These are phyloP conservation scores for Siniperca chuatsi DNA, from an alignment of 2,113 vertebrate genomes.

Conservation along the genomic window DNA sequence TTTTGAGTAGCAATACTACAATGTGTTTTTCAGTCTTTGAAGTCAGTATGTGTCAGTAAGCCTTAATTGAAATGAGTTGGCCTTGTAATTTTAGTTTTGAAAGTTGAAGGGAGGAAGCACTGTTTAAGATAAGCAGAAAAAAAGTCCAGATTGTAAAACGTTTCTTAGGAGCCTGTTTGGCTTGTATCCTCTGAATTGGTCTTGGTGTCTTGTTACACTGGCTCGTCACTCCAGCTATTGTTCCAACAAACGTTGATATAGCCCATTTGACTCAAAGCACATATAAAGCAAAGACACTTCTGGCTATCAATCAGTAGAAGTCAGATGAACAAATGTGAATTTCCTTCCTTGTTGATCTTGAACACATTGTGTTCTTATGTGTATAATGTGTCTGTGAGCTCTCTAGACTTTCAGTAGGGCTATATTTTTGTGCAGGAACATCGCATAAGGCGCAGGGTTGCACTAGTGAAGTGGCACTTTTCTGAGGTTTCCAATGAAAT, in stretches of 20 bases:
- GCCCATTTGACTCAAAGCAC: neutral
- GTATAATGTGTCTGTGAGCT: neutral
- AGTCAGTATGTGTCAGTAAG: neutral
- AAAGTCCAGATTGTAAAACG: too few species aligned
- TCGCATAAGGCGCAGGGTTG: neutral
- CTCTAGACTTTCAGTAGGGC: neutral
- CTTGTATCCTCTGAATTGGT: too few species aligned
- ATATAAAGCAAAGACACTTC: neutral
- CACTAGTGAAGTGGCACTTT: neutral
- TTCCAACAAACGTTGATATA: too few species aligned
- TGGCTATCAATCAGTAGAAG: neutral
- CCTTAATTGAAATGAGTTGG: neutral
- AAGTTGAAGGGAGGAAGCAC: neutral
- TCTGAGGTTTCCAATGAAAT: too few species aligned
- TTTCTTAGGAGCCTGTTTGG: neutral
- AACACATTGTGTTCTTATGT: neutral
- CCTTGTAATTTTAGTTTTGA: neutral
- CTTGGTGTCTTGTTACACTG: too few species aligned
- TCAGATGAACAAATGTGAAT: neutral
- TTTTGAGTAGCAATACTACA: neutral
- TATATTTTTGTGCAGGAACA: neutral
- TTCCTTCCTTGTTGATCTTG: too few species aligned
- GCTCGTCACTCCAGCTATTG: too few species aligned
- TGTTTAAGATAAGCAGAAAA: too few species aligned
- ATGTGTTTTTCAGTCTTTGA: neutral